phyloP scores from a whole-genome alignment of 1,140 invertebrate genomes.

The Sinella curviseta region DNA sequence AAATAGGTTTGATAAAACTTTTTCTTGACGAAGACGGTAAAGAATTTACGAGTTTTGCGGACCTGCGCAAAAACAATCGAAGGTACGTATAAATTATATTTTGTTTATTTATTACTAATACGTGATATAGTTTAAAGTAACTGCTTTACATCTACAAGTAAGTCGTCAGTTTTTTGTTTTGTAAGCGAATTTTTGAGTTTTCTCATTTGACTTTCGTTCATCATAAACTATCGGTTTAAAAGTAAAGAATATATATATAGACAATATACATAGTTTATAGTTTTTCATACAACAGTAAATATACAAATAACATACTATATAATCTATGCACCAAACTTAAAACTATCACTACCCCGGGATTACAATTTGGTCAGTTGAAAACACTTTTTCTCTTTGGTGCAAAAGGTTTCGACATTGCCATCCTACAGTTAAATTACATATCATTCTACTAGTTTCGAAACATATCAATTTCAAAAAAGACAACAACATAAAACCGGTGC shows the following conservation, averaged over 20 bases:
- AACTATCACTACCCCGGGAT: no score
- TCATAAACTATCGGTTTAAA: neutral
- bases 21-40: no score
- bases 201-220: neutral
- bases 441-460: no score
- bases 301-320: no score
- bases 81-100: constrained; percentile 11
- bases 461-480: neutral
- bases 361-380: neutral
- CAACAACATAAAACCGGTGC: neutral
- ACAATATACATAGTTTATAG: neutral
- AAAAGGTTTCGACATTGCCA: no score
- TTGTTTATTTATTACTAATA: neutral
- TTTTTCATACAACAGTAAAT: neutral
- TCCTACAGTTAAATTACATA: no score
- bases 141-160: neutral
- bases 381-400: no score
- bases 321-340: no score
- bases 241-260: constrained; percentile 9
- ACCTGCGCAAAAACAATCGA: neutral
- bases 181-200: constrained; percentile 22
- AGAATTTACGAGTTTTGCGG: constrained; percentile 1
- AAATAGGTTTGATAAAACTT: no score
- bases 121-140: no score
- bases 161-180: constrained; percentile 17